Base-by-base conservation (phyloP, 2,797 vertebrate genomes). In the Xenopus petersii region DNA sequence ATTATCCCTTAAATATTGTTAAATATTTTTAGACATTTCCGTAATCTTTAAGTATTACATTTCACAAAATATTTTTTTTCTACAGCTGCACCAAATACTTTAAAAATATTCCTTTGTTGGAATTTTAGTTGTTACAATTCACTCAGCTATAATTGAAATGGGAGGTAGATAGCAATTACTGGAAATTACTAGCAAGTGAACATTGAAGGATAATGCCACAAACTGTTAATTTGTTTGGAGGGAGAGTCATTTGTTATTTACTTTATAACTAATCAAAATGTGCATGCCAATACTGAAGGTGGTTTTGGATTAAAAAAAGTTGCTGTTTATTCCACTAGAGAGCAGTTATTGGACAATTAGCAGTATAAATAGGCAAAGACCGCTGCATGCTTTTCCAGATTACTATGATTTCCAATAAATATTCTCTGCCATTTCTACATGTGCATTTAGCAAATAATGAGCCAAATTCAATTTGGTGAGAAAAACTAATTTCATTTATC, bases 221-320 rank as follows among this genome's bases (percentile, higher is more conserved):
- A 5, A 17, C 65, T 51, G 65, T 67, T 67, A 54, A 54, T 67
- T 47, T 13, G 17, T 67, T 67, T 51, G 49, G 51, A 67, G 21
- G 48, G 5, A 51, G 13, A 12, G 65, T 51, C 30, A 54, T 67
- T 51, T 26, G 24, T 67, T 65, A 42, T 67, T 12, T 16, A 13
- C 17, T 67, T 51, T 26, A 54, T 24, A 42, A 67, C 49, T 67
- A 67, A 55, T 67, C 65, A 67, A 67, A 67, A 33, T 21, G 54
- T 66, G 21, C 24, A 51, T 15, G 21, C 9, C n/a, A 13, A 54
- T 47, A 30, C 15, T 67, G 48, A 51, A 13, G 17, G 47, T 26
- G 13, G 15, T 54, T 13, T 54, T 26, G 65, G 36, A 26, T 67
- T 4, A 42, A 26, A 67, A 17, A 26, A 67, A 17, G 47, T 51